Base-by-base conservation (phyloP, 64 coral and sea anemone species). In the Dendrophyllia cribrosa region DNA sequence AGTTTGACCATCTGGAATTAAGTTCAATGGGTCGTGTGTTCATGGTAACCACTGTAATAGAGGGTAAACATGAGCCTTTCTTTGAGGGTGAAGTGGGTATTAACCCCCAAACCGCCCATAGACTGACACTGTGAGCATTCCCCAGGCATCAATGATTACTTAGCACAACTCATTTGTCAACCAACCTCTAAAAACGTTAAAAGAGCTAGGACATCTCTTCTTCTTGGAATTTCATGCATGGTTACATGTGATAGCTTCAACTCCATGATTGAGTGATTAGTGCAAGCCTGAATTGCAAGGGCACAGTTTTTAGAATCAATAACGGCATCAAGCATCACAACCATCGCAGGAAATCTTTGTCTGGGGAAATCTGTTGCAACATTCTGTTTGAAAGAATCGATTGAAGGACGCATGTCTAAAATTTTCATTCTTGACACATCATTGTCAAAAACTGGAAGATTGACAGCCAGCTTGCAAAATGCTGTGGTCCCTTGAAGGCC, bases 381-480 rank as follows among this genome's bases (percentile, higher is more conserved):
- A 23, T 45, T 91, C 69, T 25, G 66, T 63, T 74, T 72, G 9
- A 83, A 3, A 5, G n/a, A 66, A 21, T 68, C 45, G 65, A 24
- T 26, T 12, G 58, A 44, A 48, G 53, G 26, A 47, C 78, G 78
- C 15, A 43, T 82, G 67, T 91, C 78, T 59, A 83, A 59, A 60
- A 91, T 82, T 83, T 70, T 71, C 89, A 91, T 84, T 62, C 80
- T 78, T 16, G 79, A 91, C 24, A 91, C 89, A 84, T 91, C 89
- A 91, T 72, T 91, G 34, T 91, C 65, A 22, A 78, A 91, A 43
- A 91, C 78, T 23, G 78, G 89, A 72, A 91, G 67, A 72, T 82
- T 66, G 11, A 70, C 66, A 15, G 89, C 89, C 9, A 91, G 68
- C 68, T 91, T 93, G 47, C 91, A 93, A 93, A 93, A 93, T 76